Base-by-base conservation (phyloP, 64 coral and sea anemone genomes). In the Stichodactyla helianthus region DNA sequence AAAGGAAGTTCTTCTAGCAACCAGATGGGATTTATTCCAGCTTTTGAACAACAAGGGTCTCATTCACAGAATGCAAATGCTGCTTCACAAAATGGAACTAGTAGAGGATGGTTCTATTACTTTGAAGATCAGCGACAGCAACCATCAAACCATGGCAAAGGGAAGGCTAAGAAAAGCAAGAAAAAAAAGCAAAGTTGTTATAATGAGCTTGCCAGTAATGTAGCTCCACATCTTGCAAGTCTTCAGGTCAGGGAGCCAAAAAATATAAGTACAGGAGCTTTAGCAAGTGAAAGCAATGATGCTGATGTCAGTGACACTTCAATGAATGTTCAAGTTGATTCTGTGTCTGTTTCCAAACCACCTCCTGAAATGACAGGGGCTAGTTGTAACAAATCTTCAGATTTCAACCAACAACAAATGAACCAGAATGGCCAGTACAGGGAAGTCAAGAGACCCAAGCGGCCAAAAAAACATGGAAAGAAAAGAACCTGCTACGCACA, bases 401-500 rank as follows among this genome's bases (percentile, higher is more conserved):
- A 74, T 31, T 11, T 74, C 10, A 74, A 26, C 11, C 68, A 74
- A 74, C 68, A 68, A 20, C 18, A 74, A 65, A 65, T n/a, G 8
- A 31, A 26, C 25, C 23, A 74, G 25, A 12, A 31, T 31, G 25
- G n/a, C 25, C 68, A 74, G 25, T 23, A 74, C 4, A 74, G 25
- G 25, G 25, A 28, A 6, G 6, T 27, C 23, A 81, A 81, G 50
- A 81, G 82, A 51, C 76, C 53, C 18, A 92, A 52, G 52, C 79
- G 65, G 18, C 4, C 16, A 57, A 51, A 59, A 4, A 93, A 90
- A 71, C 82, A 68, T 28, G 60, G 53, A 52, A 95, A 87, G 84
- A 86, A 65, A 22, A 92, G 87, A 50, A 54, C 79, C 52, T 97
- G 94, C 51, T 97, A 97, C 85, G 78, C 55, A 7, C 79, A 90